phyloP scores from a whole-genome alignment of 2,113 vertebrate species.

The Pungitius pungitius region DNA sequence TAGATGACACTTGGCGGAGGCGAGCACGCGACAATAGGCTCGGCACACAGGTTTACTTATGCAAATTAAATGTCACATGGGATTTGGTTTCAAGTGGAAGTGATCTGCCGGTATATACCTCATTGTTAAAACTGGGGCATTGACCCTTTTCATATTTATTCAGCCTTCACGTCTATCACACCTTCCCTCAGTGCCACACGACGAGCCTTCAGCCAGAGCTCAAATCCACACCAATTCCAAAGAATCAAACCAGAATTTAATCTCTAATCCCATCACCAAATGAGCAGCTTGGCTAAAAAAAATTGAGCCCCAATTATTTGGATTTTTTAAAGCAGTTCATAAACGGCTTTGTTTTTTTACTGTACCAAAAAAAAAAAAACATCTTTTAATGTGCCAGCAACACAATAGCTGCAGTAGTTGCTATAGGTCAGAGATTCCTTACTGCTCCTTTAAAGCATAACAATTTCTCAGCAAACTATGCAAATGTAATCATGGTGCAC shows the following conservation, averaged over 20 bases:
- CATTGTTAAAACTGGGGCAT: not conserved
- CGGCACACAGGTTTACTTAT: slow-evolving; percentile 1
- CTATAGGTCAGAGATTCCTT: not conserved
- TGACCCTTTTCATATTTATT: slow-evolving; percentile 23
- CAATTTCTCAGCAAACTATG: not conserved
- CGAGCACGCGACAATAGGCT: slow-evolving; percentile 6
- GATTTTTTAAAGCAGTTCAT: not conserved
- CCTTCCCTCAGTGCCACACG: not conserved
- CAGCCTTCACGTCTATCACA: slow-evolving; percentile 7
- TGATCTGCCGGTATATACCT: slow-evolving; percentile 10
- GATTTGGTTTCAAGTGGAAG: slow-evolving; percentile 8
- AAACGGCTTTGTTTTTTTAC: not conserved
- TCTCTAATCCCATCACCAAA: not conserved
- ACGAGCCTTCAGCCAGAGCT: slow-evolving; percentile 7
- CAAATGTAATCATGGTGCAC: not conserved
- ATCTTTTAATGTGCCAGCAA: not conserved
- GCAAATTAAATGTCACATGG: slow-evolving; percentile 11
- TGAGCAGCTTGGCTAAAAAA: not conserved
- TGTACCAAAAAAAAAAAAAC: not conserved
- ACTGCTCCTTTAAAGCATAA: not conserved
- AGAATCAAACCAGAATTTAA: not conserved
- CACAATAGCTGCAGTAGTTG: not conserved
- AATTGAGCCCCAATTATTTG: not conserved
- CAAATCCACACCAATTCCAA: slow-evolving; percentile 7
- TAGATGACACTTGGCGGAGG: slow-evolving; percentile 1